These are phyloP conservation scores for Stenotaenia linearis DNA, from an alignment of 2,888 invertebrate genomes.

Conservation along the genomic window DNA sequence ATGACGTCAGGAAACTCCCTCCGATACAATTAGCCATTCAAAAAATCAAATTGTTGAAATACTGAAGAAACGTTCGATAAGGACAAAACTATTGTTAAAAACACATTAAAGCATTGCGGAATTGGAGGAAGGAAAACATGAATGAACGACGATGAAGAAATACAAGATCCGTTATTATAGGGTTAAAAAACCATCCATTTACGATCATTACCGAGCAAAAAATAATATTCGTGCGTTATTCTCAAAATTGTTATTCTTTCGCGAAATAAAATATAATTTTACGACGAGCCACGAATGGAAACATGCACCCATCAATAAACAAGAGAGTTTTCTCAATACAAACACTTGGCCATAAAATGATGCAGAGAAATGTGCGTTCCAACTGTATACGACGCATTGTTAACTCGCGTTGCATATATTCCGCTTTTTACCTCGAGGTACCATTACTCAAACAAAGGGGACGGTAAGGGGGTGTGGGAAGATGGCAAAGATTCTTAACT, in stretches of 20 bases:
- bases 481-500: not conserved
- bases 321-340: not conserved
- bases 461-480: not conserved
- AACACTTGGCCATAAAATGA: slow-evolving; percentile 1
- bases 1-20: slow-evolving; percentile 8
- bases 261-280: not conserved
- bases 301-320: not conserved
- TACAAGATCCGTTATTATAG: not conserved
- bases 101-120: not conserved
- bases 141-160: not conserved
- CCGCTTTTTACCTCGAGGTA: not conserved
- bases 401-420: not conserved
- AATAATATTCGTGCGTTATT: no score
- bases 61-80: not conserved
- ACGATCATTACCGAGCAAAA: no score
- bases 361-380: not conserved
- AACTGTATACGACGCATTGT: not conserved
- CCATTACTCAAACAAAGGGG: not conserved
- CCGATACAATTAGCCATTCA: not conserved
- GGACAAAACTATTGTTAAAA: not conserved
- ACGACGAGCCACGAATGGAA: not conserved
- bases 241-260: no score
- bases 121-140: not conserved
- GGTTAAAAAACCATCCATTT: not conserved
- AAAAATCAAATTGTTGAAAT: not conserved